These are phyloP conservation scores for Hydrocynus forskahlii DNA, from an alignment of 2,797 vertebrate species.

Conservation along the genomic window DNA sequence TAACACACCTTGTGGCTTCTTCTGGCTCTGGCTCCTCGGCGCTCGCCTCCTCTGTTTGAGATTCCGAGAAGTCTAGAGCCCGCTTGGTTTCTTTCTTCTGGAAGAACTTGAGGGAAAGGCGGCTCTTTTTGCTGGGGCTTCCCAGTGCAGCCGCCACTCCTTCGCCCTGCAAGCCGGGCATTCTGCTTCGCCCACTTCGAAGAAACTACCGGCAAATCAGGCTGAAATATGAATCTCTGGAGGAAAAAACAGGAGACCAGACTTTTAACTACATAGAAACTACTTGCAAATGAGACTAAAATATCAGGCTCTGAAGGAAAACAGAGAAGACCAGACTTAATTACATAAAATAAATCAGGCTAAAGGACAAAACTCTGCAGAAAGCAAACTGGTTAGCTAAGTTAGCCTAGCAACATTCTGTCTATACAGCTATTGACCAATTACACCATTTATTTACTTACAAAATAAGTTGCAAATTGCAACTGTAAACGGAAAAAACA, in stretches of 20 bases:
- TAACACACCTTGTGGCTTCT: constrained; percentile 74
- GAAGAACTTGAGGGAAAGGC: constrained; percentile 93
- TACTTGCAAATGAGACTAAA: neutral
- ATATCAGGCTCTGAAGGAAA: too few species aligned
- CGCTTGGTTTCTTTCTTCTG: constrained; percentile 95
- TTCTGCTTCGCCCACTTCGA: constrained; percentile 57
- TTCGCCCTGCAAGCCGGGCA: constrained; percentile 87
- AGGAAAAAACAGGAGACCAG: neutral
- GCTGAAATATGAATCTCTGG: neutral
- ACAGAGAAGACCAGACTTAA: too few species aligned
- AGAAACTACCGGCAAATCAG: neutral
- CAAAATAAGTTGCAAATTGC: too few species aligned
- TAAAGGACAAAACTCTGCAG: too few species aligned
- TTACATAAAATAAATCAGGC: too few species aligned
- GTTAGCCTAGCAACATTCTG: neutral
- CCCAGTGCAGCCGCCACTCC: constrained; percentile 74
- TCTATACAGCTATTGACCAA: too few species aligned
- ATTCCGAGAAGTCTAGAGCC: constrained; percentile 90
- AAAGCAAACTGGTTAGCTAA: neutral
- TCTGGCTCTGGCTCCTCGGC: constrained; percentile 67
- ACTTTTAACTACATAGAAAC: neutral
- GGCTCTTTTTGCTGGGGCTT: constrained; percentile 88
- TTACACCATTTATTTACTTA: too few species aligned
- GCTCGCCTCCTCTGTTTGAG: constrained; percentile 80
- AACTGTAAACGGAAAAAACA: too few species aligned